Evolutionary conservation across 2,113 vertebrate species (phyloP), one percentile per base, ranked within the genome.

Genomic region (Dicrurus megarhynchus): DNA sequence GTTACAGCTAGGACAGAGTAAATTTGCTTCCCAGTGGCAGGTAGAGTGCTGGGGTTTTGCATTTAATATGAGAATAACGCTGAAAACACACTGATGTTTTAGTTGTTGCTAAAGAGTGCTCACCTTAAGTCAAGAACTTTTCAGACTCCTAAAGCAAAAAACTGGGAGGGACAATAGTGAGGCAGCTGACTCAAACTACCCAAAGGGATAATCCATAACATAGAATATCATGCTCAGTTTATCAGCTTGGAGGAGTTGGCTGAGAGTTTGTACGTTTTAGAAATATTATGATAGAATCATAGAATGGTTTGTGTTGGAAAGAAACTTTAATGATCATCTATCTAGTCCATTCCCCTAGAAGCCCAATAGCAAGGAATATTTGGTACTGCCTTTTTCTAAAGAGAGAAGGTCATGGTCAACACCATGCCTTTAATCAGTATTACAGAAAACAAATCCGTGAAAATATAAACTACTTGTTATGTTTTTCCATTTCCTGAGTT

Each of bases 211-310:
- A 35, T 15, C 39, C n/a, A 16, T 27, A 65, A 24, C 4, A 53
- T 0, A 39, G 14, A n/a, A 41, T 5, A 10, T 19, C 16, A 39
- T 23, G 7, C 14, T 16, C 13, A 46, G 23, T 11, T 27, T 9
- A 30, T 39, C 22, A 32, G 4, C 13, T 39, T 15, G 37, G 14
- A 70, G 17, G 10, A 46, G 14, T 7, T 50, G 46, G 16, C 28
- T 46, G 27, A 23, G 24, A 50, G 33, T 50, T n/a, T 35, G 10
- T 13, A 27, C 8, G 1, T 32, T 65, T 89, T 55, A 60, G 44
- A 87, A 87, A 50, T 22, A 27, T 6, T 46, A 42, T 19, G 12
- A 47, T 4, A 46, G 17, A 63, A 28, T 44, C 17, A 67, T 3
- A 60, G 46, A 70, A 59, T 6, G 3, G 9, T 37, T 59, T 76